Evolutionary conservation across 2,113 vertebrate genomes (phyloP), one percentile per base, ranked within the genome.

Genomic region (Colistium nudipinnis): DNA sequence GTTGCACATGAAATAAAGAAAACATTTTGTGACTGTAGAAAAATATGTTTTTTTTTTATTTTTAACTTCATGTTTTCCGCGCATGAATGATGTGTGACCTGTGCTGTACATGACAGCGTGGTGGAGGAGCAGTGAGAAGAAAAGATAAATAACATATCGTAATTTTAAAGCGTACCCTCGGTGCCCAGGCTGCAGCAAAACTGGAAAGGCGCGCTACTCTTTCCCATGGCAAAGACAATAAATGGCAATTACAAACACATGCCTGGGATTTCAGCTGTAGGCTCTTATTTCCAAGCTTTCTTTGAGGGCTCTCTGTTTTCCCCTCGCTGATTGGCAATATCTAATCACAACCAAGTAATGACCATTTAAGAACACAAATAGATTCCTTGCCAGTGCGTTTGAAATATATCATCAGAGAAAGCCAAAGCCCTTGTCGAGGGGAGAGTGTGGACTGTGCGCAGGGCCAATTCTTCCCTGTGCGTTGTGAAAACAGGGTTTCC

Each of bases 211-310:
- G 20, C 45, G 25, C 54, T 36, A 47, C 61, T 83, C 74, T 88
- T 87, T 89, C 89, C 83, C 86, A 90, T 82, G 77, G 52, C 78
- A 83, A 68, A 88, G 83, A 90, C 79, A 88, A 89, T 90, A 88
- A 82, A 89, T 85, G 81, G 86, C 82, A 90, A 90, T 89, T 83
- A 88, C 80, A 88, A 91, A 88, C 88, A 91, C 82, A 91, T 90
- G 90, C 64, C 43, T 24, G 44, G 83, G 87, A 90, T 90, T 90
- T 85, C 69, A 83, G 71, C 76, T 81, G 80, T 76, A 76, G 69
- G 74, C 83, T 90, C 74, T 76, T 30, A 80, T 88, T 90, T 87
- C 82, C 65, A 67, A 35, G 55, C 56, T 72, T 72, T 63, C 64
- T 75, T 59, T 80, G 55, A 86, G 74, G 76, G 61, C 33, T 43